Conservation (phyloP, 2,888 invertebrate genomes). For the Yponomeuta sedellus region DNA sequence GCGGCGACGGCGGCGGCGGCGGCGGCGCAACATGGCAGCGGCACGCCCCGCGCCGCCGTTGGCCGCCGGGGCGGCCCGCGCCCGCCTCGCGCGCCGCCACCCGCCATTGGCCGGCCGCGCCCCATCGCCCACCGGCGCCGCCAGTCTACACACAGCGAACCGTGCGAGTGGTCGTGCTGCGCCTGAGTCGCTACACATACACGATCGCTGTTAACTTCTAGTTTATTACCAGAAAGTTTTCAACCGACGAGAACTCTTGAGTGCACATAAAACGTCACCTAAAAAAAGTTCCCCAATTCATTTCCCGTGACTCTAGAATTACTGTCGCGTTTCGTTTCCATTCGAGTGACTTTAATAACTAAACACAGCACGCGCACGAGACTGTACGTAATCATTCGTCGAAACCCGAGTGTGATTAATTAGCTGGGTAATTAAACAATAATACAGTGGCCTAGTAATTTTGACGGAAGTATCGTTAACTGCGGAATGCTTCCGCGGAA, state of each 20-base stretch:
- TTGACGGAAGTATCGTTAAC: constrained; percentile 6
- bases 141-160: constrained; percentile 25
- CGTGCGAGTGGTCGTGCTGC: constrained; percentile 22
- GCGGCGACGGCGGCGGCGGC: constrained; percentile 29
- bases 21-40: constrained; percentile 53
- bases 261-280: background rate
- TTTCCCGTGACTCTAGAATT: background rate
- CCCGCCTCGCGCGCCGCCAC: constrained; percentile 23
- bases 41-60: constrained; percentile 50
- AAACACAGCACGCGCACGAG: background rate
- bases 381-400: constrained; percentile 4
- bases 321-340: background rate
- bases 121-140: constrained; percentile 26
- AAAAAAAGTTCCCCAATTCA: background rate
- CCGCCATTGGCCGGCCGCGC: constrained; percentile 39
- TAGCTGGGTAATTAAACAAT: background rate
- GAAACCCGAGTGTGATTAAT: constrained; percentile 4
- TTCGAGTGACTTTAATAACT: constrained; percentile 7
- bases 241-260: background rate
- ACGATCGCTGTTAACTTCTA: constrained; percentile 5
- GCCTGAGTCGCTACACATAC: constrained; percentile 17
- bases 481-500: constrained; percentile 11
- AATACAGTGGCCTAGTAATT: constrained; percentile 5
- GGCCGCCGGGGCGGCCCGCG: constrained; percentile 30
- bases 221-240: background rate